Conservation (phyloP, 1,140 invertebrate species). For the Drosophila eugracilis region DNA sequence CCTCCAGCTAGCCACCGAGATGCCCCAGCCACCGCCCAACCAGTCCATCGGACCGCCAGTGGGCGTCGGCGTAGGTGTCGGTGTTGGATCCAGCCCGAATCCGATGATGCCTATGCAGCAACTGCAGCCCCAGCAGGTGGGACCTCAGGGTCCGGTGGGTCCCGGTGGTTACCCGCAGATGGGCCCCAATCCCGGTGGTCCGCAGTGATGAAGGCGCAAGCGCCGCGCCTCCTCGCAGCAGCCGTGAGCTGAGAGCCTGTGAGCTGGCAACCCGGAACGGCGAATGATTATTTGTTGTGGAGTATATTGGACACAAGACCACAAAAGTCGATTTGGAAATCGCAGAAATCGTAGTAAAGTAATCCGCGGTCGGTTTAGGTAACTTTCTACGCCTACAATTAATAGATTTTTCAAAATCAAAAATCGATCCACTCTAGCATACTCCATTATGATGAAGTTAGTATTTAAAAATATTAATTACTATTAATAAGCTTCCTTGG, state of each 20-base stretch:
- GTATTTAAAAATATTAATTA: not conserved
- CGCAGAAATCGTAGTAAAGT: not conserved
- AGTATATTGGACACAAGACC: not conserved
- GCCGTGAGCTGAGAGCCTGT: conserved; percentile 36
- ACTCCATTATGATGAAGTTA: conserved; percentile 2
- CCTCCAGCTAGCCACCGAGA: conserved; percentile 90
- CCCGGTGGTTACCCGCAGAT: conserved; percentile 67
- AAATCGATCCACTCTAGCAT: conserved; percentile 11
- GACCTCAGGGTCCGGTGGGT: conserved; percentile 60
- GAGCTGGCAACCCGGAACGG: conserved; percentile 40
- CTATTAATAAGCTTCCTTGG: not conserved
- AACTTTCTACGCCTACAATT: not conserved
- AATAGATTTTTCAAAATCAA: not conserved
- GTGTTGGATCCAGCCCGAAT: conserved; percentile 86
- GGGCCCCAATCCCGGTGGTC: conserved; percentile 74
- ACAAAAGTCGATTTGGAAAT: conserved; percentile 5
- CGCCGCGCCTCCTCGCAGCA: conserved; percentile 79
- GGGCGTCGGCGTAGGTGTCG: conserved; percentile 61
- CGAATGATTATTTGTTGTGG: conserved; percentile 31
- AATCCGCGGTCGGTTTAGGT: not conserved
- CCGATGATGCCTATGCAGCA: conserved; percentile 86
- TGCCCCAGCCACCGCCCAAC: conserved; percentile 85
- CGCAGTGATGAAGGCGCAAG: conserved; percentile 84
- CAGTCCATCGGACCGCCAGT: conserved; percentile 71
- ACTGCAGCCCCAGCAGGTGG: conserved; percentile 76